Base-by-base conservation (phyloP, 2,888 invertebrate genomes). In the Saturnia pavonia region DNA sequence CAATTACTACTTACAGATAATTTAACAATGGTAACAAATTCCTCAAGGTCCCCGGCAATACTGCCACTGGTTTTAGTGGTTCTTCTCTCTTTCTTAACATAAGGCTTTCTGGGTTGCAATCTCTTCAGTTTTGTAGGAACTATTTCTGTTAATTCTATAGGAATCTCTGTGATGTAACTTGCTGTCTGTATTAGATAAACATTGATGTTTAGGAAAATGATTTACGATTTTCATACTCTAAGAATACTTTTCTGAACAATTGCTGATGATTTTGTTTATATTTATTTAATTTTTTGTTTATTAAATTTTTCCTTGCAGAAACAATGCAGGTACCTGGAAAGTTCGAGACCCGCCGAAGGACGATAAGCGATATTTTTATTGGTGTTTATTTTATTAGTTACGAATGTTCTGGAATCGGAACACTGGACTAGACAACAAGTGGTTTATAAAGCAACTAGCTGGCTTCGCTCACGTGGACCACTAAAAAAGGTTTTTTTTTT, bases 21-120 rank as follows among this genome's bases (percentile, higher is more conserved):
- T 51, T 82, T 86, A 12, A 87, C 79, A 48, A 90, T 75, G 12
- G 83, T 88, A 34, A 86, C 86, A 69, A 82, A 86, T 27, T 87
- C 84, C 43, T 86, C 87, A 67, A 91, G 63, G 22, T 88, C 83
- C 0, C 85, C 80, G 0, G 73, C 72, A 0, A 73, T 71, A 1
- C 87, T 84, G 0, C 85, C 86, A 22, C 85, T 85, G 69, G 85
- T 86, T 45, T 75, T 78, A 0, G 83, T 86, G 22, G n/a, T 22
- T 4, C 85, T 77, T 0, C 85, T 78, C 0, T 71, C 67, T 66
- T 76, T 76, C 19, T 72, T 67, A 43, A 70, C 76, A 54, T 54
- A 54, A n/a, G 72, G 70, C 8, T 54, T 72, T n/a, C 71, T 71
- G 27, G 57, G 71, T 25, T 45, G 54, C 6, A 27, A 11, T n/a